Conservation (phyloP, 2,113 vertebrate species). For the Heliornis fulica region DNA sequence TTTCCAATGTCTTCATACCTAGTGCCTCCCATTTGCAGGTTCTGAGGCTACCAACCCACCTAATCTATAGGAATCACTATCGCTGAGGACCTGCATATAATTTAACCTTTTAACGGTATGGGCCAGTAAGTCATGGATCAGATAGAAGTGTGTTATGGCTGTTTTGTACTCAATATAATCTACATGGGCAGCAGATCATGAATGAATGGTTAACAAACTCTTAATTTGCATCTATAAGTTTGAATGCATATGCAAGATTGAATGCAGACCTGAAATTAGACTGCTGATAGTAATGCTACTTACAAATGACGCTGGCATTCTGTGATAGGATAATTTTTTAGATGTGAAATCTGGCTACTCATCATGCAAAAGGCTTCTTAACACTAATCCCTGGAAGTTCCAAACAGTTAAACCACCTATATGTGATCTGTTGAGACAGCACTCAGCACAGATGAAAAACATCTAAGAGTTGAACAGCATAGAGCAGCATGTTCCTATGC, state of each 20-base stretch:
- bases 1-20: not conserved
- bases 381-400: not conserved
- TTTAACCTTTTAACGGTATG: not conserved
- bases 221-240: not conserved
- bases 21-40: not conserved
- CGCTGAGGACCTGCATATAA: not conserved
- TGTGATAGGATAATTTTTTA: not conserved
- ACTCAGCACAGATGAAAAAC: not conserved
- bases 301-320: accelerated
- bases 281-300: not conserved
- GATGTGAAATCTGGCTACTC: not conserved
- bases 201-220: not conserved
- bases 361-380: not conserved
- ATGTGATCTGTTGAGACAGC: not conserved
- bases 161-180: not conserved
- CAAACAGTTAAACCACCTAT: not conserved
- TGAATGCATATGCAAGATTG: not conserved
- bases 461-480: not conserved
- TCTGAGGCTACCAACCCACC: not conserved
- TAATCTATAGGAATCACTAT: not conserved
- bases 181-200: not conserved
- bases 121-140: not conserved
- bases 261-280: not conserved
- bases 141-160: accelerated
- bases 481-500: no score